Evolutionary conservation across 2,113 vertebrate genomes (phyloP).

Genomic region (Smithornis capensis): DNA sequence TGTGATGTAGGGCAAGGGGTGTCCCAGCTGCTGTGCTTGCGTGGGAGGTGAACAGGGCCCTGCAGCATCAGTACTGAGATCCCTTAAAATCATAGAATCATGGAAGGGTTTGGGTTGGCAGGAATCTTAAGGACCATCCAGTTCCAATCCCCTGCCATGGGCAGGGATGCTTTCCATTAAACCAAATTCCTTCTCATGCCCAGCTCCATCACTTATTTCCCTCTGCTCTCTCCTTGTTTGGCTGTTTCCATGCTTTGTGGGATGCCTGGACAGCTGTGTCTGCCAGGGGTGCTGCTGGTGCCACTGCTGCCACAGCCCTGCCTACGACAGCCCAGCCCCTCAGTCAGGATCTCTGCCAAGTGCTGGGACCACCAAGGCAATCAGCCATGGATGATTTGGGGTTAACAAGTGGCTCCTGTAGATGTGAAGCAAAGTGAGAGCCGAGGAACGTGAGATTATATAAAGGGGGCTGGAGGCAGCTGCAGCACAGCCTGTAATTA

Average conservation of each 20-base stretch:
- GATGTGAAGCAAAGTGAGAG: background rate
- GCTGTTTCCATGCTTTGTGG: background rate
- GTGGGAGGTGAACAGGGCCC: background rate
- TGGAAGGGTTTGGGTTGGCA: background rate
- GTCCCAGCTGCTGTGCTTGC: background rate
- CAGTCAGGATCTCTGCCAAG: accelerated
- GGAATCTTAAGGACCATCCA: background rate
- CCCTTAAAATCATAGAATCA: background rate
- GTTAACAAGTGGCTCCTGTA: background rate
- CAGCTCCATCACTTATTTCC: background rate
- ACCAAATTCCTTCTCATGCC: background rate
- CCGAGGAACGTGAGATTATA: background rate
- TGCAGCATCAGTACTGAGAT: accelerated
- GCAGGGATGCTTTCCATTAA: background rate
- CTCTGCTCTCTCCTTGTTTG: background rate
- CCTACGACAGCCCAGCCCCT: background rate
- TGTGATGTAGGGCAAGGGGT: background rate
- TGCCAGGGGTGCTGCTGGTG: accelerated
- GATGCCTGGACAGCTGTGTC: accelerated
- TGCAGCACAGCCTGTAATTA: background rate
- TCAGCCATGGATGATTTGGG: background rate
- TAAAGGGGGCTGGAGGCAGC: slow-evolving; percentile 25
- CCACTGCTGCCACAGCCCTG: background rate
- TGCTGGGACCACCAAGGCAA: background rate
- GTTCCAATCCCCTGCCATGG: background rate